Base-by-base conservation (phyloP, 1,140 invertebrate genomes). In the Platyscapa corneri region DNA sequence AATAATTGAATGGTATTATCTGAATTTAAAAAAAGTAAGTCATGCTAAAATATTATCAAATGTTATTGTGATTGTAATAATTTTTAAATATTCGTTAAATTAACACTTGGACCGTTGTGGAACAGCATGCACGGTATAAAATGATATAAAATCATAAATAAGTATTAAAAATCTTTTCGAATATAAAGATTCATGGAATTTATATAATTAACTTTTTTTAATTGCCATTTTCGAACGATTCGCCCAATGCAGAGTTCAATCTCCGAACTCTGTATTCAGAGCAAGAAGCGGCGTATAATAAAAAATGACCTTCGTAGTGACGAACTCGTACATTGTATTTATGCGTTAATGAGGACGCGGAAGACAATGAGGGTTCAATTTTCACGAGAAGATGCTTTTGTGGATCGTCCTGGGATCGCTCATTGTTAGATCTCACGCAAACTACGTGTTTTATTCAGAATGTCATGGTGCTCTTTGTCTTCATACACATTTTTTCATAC, bases 301-400 rank as follows among this genome's bases (percentile, higher is more conserved):
- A 23, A 42, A 82, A 16, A n/a, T 72, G 46, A 79, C 75, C 76
- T 79, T 84, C 49, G 46, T 74, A 20, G 65, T 60, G 30, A 56
- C 46, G 64, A 70, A 78, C 30, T 49, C 65, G 46, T 70, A 14
- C 42, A 23, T 42, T 77, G 74, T 76, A 56, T 76, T 42, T 76
- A 46, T 34, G 70, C 76, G 27, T 77, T 75, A 80, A 85, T 75
- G 53, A 80, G 65, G 53, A 46, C 42, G 75, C 83, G 77, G 77
- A 60, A 74, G 53, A 84, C 65, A 84, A 79, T 75, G 39, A 49
- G 64, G 49, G 49, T 60, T 75, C 77, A 85, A 85, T 85, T 74
- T 80, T 85, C 53, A 75, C 75, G 32, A 46, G 77, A 64, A 80
- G 83, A 42, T 60, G 77, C 83, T 84, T 84, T 84, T 84, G 83